A percentile compares a stretch with the other conserved stretches of the same genome.
phyloP scores from a whole-genome alignment of 2,797 vertebrate species.

The Lagorchestes hirsutus region DNA sequence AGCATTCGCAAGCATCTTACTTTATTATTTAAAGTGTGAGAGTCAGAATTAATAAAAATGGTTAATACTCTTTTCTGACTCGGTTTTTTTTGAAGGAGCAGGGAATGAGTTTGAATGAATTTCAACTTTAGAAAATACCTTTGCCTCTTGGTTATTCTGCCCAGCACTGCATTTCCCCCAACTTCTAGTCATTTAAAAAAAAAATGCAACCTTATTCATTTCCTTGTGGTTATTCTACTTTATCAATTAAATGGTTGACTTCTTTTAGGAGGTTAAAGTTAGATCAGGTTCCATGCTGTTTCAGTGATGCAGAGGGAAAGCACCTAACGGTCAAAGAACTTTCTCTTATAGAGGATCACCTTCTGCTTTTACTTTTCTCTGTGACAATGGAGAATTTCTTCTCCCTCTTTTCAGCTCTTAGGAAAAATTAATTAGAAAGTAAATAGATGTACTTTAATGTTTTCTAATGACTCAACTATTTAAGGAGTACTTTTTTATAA shows the following conservation, averaged over 20 bases:
- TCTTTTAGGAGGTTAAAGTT: slow-evolving; percentile 77
- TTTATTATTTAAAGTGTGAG: slow-evolving; percentile 69
- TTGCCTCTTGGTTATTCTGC: slow-evolving; percentile 71
- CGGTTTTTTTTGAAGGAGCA: slow-evolving; percentile 49
- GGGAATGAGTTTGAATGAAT: slow-evolving; percentile 66
- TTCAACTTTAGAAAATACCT: slow-evolving; percentile 72
- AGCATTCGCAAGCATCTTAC: slow-evolving; percentile 51
- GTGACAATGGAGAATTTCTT: slow-evolving; percentile 43
- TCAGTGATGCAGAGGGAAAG: slow-evolving; percentile 14
- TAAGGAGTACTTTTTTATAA: slow-evolving; percentile 68
- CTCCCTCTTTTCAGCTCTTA: slow-evolving; percentile 46
- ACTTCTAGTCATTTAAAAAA: slow-evolving; percentile 66
- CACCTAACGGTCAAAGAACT: slow-evolving; percentile 56
- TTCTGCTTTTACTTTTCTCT: slow-evolving; percentile 70
- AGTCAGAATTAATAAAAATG: slow-evolving; percentile 71
- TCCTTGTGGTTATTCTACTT: slow-evolving; percentile 72
- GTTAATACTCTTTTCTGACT: slow-evolving; percentile 67
- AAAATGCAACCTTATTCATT: slow-evolving; percentile 70
- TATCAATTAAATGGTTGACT: slow-evolving; percentile 75
- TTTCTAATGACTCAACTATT: slow-evolving; percentile 35
- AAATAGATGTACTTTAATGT: slow-evolving; percentile 19
- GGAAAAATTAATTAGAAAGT: slow-evolving; percentile 60
- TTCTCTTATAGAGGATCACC: slow-evolving; percentile 48
- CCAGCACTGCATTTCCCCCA: slow-evolving; percentile 56
- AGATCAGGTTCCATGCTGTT: slow-evolving; percentile 56